Evolutionary conservation across 2,113 vertebrate genomes (phyloP), one percentile per base, ranked within the genome.

Genomic region (Ibidorhyncha struthersii): DNA sequence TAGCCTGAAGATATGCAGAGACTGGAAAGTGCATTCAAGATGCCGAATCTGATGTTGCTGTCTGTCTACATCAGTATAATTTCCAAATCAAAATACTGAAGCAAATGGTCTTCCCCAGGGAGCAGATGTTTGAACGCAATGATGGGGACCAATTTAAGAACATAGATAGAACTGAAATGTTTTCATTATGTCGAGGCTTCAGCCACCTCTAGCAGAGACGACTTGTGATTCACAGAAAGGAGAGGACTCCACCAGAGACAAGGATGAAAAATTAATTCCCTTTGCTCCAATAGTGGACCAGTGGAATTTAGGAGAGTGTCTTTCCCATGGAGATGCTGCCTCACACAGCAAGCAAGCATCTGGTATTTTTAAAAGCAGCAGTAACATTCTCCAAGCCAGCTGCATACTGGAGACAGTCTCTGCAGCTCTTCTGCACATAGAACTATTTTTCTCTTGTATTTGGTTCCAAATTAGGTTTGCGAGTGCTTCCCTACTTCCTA

Each of bases 1-100:
- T 85, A 94, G 95, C 93, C 96, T 69, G 58, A 85, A 97, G 93
- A 86, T 96, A 97, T 5, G 43, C 66, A 86, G 82, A 90, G 87
- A 72, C 82, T 90, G 30, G 66, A 76, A 95, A 93, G 90, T 80
- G 25, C 66, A 77, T 91, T 94, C 90, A 90, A 62, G 74, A 85
- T 69, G 70, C 45, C 49, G 49, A 87, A 85, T 93, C 43, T 82
- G 66, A 94, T 87, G 71, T n/a, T 94, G 76, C 76, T 90, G 70
- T 85, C 89, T 95, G 30, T 88, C 93, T 95, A 83, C 7, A 10
- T 89, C 92, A 94, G 50, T 55, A 91, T 59, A 41, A 86, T 81
- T 94, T 92, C 71, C 88, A 92, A 94, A 92, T 81, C 79, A 93
- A 95, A 89, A 94, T 81, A 74, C 38, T 71, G 52, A 95, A 86